phyloP scores from a whole-genome alignment of 2,113 vertebrate genomes.

The Prunella fulvescens region DNA sequence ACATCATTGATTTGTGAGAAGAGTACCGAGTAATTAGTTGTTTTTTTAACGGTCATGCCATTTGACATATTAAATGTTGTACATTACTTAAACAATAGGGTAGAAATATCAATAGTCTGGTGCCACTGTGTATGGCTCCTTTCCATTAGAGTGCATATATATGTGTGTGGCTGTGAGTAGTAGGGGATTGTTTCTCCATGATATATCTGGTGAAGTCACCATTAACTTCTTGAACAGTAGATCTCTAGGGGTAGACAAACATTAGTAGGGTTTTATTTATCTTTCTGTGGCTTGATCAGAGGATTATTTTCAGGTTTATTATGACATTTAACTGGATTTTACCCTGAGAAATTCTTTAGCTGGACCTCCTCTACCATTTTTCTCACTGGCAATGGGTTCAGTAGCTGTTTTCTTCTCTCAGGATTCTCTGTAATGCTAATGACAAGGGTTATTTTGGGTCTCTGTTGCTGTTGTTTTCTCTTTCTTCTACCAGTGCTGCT shows the following conservation, averaged over 20 bases:
- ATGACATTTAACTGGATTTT: slow-evolving; percentile 30
- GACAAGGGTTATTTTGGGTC: slow-evolving; percentile 26
- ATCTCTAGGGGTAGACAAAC: slow-evolving; percentile 7
- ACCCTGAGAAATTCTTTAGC: not conserved
- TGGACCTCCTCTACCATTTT: not conserved
- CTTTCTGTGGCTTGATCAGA: not conserved
- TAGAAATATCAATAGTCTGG: slow-evolving; percentile 63
- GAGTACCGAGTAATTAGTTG: slow-evolving; percentile 37
- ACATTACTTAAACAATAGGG: slow-evolving; percentile 43
- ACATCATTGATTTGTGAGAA: slow-evolving; percentile 53
- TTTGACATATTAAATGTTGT: slow-evolving; percentile 54
- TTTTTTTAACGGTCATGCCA: not conserved
- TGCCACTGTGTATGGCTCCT: slow-evolving; percentile 39
- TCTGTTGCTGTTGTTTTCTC: not conserved
- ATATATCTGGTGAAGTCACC: slow-evolving; percentile 46
- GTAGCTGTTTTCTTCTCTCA: not conserved
- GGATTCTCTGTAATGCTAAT: not conserved
- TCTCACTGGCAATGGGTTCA: not conserved
- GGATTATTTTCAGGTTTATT: slow-evolving; percentile 38
- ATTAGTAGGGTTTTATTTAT: slow-evolving; percentile 38
- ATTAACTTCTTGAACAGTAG: slow-evolving; percentile 17
- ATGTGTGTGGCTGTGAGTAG: not conserved
- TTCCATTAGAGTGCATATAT: slow-evolving; percentile 51
- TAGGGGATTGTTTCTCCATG: slow-evolving; percentile 13
- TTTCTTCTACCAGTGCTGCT: not conserved